These are phyloP conservation scores for Dromaius novaehollandiae DNA, from an alignment of 2,113 vertebrate genomes.

Conservation along the genomic window DNA sequence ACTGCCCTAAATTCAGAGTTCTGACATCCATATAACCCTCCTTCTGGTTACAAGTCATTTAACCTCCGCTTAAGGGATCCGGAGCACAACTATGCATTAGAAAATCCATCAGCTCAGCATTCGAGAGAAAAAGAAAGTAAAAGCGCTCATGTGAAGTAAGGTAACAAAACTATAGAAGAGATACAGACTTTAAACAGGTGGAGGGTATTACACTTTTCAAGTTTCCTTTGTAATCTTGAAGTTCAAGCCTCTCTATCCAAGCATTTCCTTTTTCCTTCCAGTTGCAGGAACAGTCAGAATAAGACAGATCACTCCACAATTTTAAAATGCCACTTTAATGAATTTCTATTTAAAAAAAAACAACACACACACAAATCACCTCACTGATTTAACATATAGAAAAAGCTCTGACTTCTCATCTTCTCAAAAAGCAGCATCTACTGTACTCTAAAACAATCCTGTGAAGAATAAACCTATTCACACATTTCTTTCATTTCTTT, in stretches of 20 bases:
- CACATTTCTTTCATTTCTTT: slow-evolving; percentile 4
- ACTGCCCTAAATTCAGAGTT: background rate
- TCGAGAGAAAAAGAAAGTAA: background rate
- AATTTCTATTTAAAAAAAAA: no score
- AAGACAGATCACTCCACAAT: background rate
- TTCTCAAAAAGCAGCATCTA: background rate
- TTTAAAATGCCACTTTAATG: slow-evolving; percentile 11
- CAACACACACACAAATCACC: no score
- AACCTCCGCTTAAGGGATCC: background rate
- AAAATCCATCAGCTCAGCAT: background rate
- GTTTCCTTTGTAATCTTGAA: background rate
- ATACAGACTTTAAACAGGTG: background rate
- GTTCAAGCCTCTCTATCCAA: background rate
- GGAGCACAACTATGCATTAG: background rate
- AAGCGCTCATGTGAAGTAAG: background rate
- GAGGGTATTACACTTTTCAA: background rate
- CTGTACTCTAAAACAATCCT: background rate
- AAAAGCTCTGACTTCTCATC: slow-evolving; percentile 2
- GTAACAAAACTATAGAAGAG: background rate
- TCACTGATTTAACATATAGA: background rate
- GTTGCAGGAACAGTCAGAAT: background rate
- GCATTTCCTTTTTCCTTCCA: background rate
- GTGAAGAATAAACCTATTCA: background rate
- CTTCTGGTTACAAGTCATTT: background rate
- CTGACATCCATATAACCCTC: background rate